These are phyloP conservation scores for Cyanoramphus novaezelandiae DNA, from an alignment of 2,113 vertebrate species.

Conservation along the genomic window DNA sequence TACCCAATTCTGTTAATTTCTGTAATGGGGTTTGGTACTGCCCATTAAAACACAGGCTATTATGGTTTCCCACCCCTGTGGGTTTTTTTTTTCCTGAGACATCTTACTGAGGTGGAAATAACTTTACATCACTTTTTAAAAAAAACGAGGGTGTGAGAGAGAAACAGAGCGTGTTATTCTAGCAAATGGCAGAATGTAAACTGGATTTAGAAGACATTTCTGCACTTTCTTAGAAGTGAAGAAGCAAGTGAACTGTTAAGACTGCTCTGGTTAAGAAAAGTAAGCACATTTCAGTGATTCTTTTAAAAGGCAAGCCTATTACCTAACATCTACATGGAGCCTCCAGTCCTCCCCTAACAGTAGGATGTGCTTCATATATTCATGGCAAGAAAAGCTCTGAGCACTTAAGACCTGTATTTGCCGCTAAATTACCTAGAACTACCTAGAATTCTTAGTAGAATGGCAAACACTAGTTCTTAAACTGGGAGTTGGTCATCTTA, in stretches of 20 bases:
- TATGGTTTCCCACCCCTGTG: not conserved
- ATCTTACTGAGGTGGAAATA: not conserved
- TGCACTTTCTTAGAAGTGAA: not conserved
- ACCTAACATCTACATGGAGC: not conserved
- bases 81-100: not conserved
- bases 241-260: not conserved
- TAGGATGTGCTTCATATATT: not conserved
- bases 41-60: not conserved
- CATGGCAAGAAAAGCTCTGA: not conserved
- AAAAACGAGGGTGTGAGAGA: fast-evolving
- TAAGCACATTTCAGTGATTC: not conserved
- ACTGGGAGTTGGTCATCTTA: not conserved
- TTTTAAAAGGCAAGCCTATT: not conserved
- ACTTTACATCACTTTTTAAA: not conserved
- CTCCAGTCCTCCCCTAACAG: not conserved
- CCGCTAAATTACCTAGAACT: not conserved
- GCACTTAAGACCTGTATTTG: not conserved
- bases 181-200: not conserved
- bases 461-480: not conserved
- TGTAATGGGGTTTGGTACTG: not conserved
- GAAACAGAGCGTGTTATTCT: not conserved
- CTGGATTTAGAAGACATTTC: not conserved
- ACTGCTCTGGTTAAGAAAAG: not conserved
- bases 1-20: not conserved
- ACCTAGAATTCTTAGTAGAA: not conserved